These are phyloP conservation scores for Felis chaus DNA, from an alignment of 2,113 vertebrate species.

Conservation along the genomic window DNA sequence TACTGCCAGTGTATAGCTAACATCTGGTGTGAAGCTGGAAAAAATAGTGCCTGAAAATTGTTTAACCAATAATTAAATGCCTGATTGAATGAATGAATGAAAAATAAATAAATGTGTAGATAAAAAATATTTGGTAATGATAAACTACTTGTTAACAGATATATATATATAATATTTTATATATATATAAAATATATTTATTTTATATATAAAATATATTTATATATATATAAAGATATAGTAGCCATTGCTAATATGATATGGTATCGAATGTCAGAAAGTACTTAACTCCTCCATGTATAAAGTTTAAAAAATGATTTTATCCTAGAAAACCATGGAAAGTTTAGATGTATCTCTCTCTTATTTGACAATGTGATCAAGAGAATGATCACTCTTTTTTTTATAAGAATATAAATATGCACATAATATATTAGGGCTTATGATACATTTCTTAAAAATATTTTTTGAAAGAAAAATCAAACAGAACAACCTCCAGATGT, in stretches of 20 bases:
- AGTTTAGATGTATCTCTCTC: not conserved
- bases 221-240: not conserved
- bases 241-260: constrained; percentile 22
- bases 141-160: constrained; percentile 1
- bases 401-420: not conserved
- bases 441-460: constrained; percentile 7
- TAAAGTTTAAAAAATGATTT: not conserved
- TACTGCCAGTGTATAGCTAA: not conserved
- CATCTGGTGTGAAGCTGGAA: not conserved
- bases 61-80: not conserved
- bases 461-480: constrained; percentile 52
- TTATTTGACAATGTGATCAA: not conserved
- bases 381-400: not conserved
- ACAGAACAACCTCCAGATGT: not conserved
- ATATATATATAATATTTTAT: not conserved
- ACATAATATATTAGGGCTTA: not conserved
- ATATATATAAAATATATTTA: no score
- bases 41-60: not conserved
- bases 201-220: not conserved
- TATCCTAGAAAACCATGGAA: not conserved
- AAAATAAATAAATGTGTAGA: not conserved
- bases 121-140: constrained; percentile 1
- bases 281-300: not conserved
- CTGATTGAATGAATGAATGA: not conserved
- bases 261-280: not conserved